These are phyloP conservation scores for Myotis vivesi DNA, from an alignment of 2,797 vertebrate species.

Conservation along the genomic window DNA sequence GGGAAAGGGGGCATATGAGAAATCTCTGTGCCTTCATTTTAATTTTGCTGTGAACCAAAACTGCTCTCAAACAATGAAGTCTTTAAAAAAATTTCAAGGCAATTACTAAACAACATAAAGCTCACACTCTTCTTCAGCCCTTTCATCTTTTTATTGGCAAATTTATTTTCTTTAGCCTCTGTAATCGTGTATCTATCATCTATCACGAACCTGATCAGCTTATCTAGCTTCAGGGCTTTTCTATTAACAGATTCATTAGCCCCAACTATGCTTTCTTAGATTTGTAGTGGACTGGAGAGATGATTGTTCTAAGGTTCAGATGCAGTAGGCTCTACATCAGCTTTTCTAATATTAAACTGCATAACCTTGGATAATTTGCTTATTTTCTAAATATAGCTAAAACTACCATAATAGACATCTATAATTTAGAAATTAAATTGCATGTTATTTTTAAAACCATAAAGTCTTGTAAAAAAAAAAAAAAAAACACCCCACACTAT, in stretches of 20 bases:
- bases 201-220: not conserved
- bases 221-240: not conserved
- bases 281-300: not conserved
- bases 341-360: not conserved
- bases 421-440: constrained; percentile 40
- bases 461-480: not conserved
- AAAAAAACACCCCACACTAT: not conserved
- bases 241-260: not conserved
- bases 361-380: not conserved
- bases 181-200: not conserved
- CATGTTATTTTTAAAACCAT: constrained; percentile 3
- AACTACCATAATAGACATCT: not conserved
- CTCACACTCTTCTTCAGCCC: not conserved
- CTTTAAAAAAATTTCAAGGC: not conserved
- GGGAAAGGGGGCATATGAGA: not conserved
- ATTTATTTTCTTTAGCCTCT: not conserved
- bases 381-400: constrained; percentile 15
- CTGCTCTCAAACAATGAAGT: not conserved
- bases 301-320: not conserved
- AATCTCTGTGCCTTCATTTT: not conserved
- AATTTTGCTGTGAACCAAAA: not conserved
- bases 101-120: not conserved
- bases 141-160: not conserved
- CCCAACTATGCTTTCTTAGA: not conserved
- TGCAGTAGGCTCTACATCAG: not conserved